These are phyloP conservation scores for Echinometra lucunter DNA, from an alignment of 53 echinoderm and acorn worm species.

Conservation along the genomic window DNA sequence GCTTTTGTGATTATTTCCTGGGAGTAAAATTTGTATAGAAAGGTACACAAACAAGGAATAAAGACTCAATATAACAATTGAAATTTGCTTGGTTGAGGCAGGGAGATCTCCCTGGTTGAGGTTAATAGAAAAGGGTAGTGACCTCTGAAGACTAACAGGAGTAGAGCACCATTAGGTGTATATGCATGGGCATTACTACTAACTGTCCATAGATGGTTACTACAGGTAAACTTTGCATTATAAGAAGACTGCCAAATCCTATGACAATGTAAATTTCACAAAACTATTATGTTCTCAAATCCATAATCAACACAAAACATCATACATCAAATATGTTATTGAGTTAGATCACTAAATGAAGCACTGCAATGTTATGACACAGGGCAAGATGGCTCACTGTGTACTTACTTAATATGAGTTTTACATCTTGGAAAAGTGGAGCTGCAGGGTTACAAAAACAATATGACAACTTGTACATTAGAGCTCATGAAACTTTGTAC, in stretches of 20 bases:
- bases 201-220: neutral
- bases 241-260: neutral
- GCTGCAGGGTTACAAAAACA: conserved; percentile 23
- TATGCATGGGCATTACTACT: neutral
- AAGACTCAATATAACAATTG: neutral
- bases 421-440: conserved; percentile 56
- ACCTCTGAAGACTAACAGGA: neutral
- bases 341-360: neutral
- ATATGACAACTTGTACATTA: neutral
- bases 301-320: neutral
- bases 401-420: conserved; percentile 48
- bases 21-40: neutral
- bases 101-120: too few species aligned
- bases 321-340: neutral
- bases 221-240: neutral
- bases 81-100: neutral
- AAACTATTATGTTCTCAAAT: neutral
- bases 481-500: neutral
- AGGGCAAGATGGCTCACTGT: conserved; percentile 47
- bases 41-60: neutral
- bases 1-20: neutral
- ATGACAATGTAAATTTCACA: too few species aligned
- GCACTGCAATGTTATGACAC: conserved; percentile 29
- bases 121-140: neutral
- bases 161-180: neutral